Base-by-base conservation (phyloP, 2,888 invertebrate species). In the Creontiades dilutus region DNA sequence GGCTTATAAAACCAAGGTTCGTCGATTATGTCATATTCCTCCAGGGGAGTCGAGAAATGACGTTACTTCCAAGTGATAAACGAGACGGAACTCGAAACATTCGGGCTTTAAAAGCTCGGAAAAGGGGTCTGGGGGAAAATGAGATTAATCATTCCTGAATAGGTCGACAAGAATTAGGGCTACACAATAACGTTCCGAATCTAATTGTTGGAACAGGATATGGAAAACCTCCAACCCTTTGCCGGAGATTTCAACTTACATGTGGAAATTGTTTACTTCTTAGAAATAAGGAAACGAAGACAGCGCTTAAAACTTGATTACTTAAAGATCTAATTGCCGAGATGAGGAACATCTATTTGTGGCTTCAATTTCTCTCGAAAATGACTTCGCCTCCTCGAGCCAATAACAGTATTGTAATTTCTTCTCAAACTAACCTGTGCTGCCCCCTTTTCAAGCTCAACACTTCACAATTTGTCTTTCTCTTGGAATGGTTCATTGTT, bases 201-300 rank as follows among this genome's bases (percentile, higher is more conserved):
- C 76, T 76, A 76, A 75, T 87, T 76, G 48, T 48, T 78, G 27
- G 13, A 82, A 76, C 75, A 87, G 89, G 89, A 89, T 89, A 89
- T 89, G 89, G 89, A 89, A 89, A 89, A 84, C 89, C 84, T 81
- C 89, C 48, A 78, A 78, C 89, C 89, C 81, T 28, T 84, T 68
- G 47, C 89, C 89, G 89, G 89, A 89, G 89, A 89, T 89, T 89
- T 89, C 89, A 89, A 89, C 82, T 89, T 89, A 84, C 84, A 89
- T 82, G 81, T 82, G 82, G 82, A 89, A 89, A 89, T 89, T 89
- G 89, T 89, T 89, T 82, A 89, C 89, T 89, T 89, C 89, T 89
- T 68, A 46, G 89, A 89, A 89, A 89, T 82, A 84, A 89, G 89
- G 89, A 89, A 82, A 89, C 89, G 89, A 89, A 46, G 88, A 89